These are phyloP conservation scores for Coptodon rendalli DNA, from an alignment of 2,113 vertebrate species.

Conservation along the genomic window DNA sequence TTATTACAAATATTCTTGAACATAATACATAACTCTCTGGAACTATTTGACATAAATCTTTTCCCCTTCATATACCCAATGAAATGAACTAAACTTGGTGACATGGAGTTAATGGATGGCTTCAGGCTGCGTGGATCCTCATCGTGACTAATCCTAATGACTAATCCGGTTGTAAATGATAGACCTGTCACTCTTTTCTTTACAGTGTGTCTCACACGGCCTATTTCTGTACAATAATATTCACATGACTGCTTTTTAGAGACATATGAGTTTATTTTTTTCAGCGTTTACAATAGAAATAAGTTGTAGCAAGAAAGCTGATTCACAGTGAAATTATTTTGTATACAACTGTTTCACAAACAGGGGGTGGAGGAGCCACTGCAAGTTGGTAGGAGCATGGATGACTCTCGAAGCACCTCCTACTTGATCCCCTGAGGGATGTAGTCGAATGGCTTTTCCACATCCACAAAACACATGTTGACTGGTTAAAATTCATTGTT, in stretches of 20 bases:
- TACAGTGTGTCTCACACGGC: background rate
- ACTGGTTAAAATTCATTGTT: background rate
- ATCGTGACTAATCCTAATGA: conserved; percentile 52
- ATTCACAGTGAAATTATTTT: background rate
- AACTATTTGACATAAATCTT: conserved; percentile 1
- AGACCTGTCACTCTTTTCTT: conserved; percentile 23
- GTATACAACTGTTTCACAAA: background rate
- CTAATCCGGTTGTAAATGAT: conserved; percentile 56
- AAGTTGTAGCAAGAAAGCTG: background rate
- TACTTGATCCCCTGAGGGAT: background rate
- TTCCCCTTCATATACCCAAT: background rate
- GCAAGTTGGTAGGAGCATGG: background rate
- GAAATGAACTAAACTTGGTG: conserved; percentile 1
- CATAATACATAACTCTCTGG: background rate
- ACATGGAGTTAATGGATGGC: conserved; percentile 25
- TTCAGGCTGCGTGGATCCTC: conserved; percentile 13
- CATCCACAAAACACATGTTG: background rate
- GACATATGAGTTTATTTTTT: conserved; percentile 32
- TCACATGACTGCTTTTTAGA: conserved; percentile 12
- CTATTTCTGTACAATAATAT: conserved; percentile 21
- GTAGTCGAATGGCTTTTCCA: background rate
- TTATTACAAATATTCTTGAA: background rate
- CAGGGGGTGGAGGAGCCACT: background rate
- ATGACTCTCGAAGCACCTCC: fast-evolving
- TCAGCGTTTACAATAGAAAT: background rate